Base-by-base conservation (phyloP, 1,140 invertebrate species). In the Cotesia typhae region DNA sequence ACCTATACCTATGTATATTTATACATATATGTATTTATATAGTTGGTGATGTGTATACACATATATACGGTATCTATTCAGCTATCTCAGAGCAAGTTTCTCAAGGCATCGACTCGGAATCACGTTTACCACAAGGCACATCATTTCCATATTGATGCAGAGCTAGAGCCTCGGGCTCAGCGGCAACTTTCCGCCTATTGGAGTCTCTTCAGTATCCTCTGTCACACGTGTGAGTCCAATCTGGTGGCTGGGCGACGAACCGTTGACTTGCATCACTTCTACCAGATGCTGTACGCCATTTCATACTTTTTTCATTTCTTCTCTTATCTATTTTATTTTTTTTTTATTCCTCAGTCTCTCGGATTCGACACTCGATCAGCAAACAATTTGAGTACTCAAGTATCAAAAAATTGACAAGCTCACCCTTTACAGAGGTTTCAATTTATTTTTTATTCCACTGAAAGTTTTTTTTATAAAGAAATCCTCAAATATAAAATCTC, bases 131-230 rank as follows among this genome's bases (percentile, higher is more conserved):
- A 59, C 57, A 59, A 59, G 57, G 57, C 17, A 59, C 17, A 28
- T 59, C 17, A 59, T 59, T 59, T 59, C 57, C 57, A 59, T 59
- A 59, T 59, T 59, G 57, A 59, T 59, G 57, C 20, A 59, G 57
- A 59, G 14, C 57, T 28, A 59, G 57, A 59, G 14, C 57, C 17
- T 28, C 14, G 57, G 57, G 57, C 36, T 59, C 28, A 59, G 20
- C 57, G 28, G 20, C 35, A 41, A 64, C 61, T 64, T 64, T 64
- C 35, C 35, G 10, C 36, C 36, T 38, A 59, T 59, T 59, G 14
- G 14, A 59, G 57, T 9, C 57, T 59, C 17, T 20, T 59, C 17
- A 59, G 57, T 59, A 59, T 59, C 17, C 14, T 59, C 57, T 59
- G 57, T 59, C 57, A 59, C 57, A 59, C 57, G 57, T 59, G 57